These are phyloP conservation scores for Gorsachius goisagi DNA, from an alignment of 2,113 vertebrate genomes.

Conservation along the genomic window DNA sequence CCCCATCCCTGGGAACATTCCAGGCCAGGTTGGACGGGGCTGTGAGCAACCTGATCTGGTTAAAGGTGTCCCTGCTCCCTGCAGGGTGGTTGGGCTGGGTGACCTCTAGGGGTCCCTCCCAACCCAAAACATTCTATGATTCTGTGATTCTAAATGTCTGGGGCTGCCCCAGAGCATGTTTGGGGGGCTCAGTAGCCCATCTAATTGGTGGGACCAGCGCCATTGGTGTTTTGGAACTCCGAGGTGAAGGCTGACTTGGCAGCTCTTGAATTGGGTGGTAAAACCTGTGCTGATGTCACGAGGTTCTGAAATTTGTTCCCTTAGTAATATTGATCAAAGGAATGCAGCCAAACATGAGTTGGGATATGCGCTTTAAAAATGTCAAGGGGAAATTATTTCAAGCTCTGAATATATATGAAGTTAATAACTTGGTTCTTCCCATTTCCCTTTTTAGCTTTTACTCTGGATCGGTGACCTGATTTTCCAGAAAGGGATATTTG, in stretches of 20 bases:
- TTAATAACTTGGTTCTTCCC: conserved; percentile 44
- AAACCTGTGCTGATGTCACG: background rate
- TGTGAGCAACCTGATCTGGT: no score
- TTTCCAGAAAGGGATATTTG: conserved; percentile 39
- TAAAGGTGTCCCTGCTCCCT: no score
- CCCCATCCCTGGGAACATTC: no score
- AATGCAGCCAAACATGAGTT: conserved; percentile 29
- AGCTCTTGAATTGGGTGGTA: background rate
- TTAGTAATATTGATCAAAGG: conserved; percentile 11
- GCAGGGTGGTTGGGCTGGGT: no score
- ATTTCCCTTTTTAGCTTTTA: conserved; percentile 34
- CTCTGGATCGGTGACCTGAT: conserved; percentile 43
- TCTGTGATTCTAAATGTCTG: background rate
- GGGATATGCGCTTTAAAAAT: conserved; percentile 58
- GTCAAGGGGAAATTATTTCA: conserved; percentile 70
- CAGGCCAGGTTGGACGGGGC: no score
- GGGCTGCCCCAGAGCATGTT: background rate
- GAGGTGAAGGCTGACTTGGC: background rate
- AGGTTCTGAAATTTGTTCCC: background rate
- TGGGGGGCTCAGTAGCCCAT: background rate
- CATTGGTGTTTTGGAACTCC: background rate
- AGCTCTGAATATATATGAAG: conserved; percentile 26
- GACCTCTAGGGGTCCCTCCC: no score
- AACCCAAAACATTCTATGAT: no score
- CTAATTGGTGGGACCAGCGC: background rate